Evolutionary conservation across 2,888 invertebrate genomes (phyloP).

Genomic region (Himalopsyche kuldschensis): DNA sequence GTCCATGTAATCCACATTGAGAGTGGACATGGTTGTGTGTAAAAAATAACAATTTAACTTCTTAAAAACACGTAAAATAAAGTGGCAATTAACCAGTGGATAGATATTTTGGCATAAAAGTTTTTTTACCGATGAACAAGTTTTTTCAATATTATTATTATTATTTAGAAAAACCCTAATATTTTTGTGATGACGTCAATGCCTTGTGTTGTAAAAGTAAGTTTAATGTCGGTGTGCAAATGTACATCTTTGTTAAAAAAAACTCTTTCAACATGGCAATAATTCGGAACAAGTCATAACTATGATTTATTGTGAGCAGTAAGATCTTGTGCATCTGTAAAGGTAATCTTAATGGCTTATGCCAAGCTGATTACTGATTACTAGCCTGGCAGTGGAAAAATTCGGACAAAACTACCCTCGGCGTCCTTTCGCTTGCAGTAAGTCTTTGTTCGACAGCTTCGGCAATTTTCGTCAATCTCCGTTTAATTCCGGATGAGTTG

Average conservation of each 20-base stretch:
- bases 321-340: background rate
- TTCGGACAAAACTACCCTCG: conserved; percentile 1
- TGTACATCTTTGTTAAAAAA: background rate
- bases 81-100: no score
- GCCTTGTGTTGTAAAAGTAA: no score
- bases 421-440: conserved; percentile 12
- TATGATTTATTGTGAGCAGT: background rate
- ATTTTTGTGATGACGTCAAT: no score
- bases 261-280: background rate
- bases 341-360: background rate
- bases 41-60: no score
- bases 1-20: no score
- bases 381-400: conserved; percentile 1
- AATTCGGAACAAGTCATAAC: background rate
- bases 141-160: no score
- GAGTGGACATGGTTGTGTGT: no score
- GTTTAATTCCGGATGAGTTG: background rate
- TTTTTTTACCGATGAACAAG: no score
- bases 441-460: conserved; percentile 17
- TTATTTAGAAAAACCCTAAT: no score
- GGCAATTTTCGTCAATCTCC: background rate
- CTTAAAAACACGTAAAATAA: no score
- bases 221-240: background rate
- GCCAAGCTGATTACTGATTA: background rate
- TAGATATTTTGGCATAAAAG: no score